Conservation (phyloP, 2,888 invertebrate genomes). For the Meiosimyza platycephala region DNA sequence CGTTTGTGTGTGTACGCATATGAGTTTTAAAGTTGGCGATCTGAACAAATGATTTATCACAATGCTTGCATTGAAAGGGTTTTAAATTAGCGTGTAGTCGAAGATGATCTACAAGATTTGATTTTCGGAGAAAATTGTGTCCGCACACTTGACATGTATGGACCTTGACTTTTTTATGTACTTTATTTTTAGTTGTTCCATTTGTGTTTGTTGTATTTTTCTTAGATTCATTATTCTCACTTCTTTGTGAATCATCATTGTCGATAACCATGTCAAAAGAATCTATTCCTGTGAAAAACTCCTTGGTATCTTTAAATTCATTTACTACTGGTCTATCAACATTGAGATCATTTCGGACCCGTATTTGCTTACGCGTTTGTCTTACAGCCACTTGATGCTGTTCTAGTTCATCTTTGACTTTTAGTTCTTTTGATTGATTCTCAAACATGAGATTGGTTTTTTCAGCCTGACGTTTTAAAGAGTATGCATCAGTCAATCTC, state of each 20-base stretch:
- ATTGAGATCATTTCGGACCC: not conserved
- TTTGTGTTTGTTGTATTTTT: not conserved
- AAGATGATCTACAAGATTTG: conserved; percentile 51
- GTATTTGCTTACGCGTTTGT: not conserved
- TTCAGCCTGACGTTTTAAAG: conserved; percentile 42
- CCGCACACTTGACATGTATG: conserved; percentile 48
- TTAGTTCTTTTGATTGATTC: not conserved
- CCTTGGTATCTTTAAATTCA: not conserved
- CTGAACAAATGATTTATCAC: conserved; percentile 52
- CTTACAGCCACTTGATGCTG: not conserved
- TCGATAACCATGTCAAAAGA: not conserved
- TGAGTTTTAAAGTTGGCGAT: conserved; percentile 50
- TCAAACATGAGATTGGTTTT: conserved; percentile 34
- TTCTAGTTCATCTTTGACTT: not conserved
- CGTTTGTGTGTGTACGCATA: conserved; percentile 50
- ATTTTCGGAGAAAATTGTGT: conserved; percentile 47
- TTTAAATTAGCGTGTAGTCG: conserved; percentile 51
- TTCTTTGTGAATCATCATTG: not conserved
- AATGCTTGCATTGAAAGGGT: conserved; percentile 48
- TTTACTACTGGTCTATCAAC: too few species aligned
- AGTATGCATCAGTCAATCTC: conserved; percentile 41
- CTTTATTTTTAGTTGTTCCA: not conserved
- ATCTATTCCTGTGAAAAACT: not conserved
- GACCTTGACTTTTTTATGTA: conserved; percentile 12
- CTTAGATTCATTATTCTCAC: not conserved